Conservation (phyloP, 1,140 invertebrate species). For the Brachystomella parvula region DNA sequence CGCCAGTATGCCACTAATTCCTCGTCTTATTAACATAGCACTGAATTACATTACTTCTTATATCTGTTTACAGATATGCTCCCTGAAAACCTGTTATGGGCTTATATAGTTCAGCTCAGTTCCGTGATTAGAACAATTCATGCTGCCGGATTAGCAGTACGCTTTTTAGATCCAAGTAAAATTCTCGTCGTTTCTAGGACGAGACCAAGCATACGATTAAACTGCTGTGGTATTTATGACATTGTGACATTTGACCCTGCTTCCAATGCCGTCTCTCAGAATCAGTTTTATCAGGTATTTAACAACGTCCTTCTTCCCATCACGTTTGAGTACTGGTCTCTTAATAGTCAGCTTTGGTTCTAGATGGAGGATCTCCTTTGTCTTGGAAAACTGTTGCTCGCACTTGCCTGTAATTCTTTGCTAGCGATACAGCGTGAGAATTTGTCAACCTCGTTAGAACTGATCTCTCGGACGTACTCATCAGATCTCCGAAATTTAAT, state of each 20-base stretch:
- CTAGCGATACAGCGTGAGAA: conserved; percentile 77
- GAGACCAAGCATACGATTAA: conserved; percentile 58
- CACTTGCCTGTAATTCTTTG: conserved; percentile 80
- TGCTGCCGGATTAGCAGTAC: conserved; percentile 58
- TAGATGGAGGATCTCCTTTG: conserved; percentile 85
- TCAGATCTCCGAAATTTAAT: conserved; percentile 88
- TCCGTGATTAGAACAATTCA: conserved; percentile 89
- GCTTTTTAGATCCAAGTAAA: conserved; percentile 82
- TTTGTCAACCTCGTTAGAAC: conserved; percentile 75
- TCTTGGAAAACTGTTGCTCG: conserved; percentile 82
- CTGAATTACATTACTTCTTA: background rate
- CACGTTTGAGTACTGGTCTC: background rate
- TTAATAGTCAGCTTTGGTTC: background rate
- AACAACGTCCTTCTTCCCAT: background rate
- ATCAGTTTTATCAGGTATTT: conserved; percentile 62
- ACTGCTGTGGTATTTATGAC: conserved; percentile 73
- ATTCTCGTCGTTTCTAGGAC: conserved; percentile 65
- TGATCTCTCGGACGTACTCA: conserved; percentile 81
- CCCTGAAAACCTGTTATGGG: conserved; percentile 87
- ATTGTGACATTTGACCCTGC: conserved; percentile 71
- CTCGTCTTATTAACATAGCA: background rate
- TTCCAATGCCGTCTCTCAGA: conserved; percentile 56
- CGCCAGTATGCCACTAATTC: conserved; percentile 37
- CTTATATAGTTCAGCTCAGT: conserved; percentile 89
- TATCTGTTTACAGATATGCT: conserved; percentile 53